A percentile compares a stretch with the other conserved stretches of the same genome.
phyloP scores from a whole-genome alignment of 2,113 vertebrate species.

The Cromileptes altivelis region DNA sequence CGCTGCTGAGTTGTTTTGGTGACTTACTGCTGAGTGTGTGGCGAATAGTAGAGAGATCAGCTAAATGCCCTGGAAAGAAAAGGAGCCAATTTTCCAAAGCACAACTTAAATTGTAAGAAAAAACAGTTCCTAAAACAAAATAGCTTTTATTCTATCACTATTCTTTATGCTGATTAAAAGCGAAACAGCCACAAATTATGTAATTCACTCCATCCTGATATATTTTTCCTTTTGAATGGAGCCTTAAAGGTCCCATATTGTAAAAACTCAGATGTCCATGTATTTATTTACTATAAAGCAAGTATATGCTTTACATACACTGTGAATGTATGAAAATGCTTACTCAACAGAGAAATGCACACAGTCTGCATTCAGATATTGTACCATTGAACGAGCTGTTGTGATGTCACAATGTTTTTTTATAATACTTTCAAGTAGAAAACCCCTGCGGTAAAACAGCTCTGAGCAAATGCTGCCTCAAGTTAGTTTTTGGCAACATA shows the following conservation, averaged over 20 bases:
- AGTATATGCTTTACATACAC: no score
- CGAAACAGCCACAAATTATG: conserved; percentile 66
- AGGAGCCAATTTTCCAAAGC: conserved; percentile 69
- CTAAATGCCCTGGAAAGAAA: conserved; percentile 51
- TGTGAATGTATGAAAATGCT: no score
- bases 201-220: conserved; percentile 25
- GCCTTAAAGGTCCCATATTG: background rate
- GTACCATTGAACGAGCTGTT: no score
- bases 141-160: conserved; percentile 25
- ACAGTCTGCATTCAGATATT: no score
- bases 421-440: no score
- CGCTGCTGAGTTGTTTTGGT: conserved; percentile 63
- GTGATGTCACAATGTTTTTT: no score
- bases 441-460: no score
- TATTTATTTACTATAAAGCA: no score
- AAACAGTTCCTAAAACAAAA: conserved; percentile 36
- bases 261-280: no score
- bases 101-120: conserved; percentile 44
- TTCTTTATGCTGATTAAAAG: conserved; percentile 64
- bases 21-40: conserved; percentile 70
- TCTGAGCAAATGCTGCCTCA: no score
- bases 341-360: no score
- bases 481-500: no score
- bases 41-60: conserved; percentile 57
- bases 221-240: conserved; percentile 49